phyloP scores from a whole-genome alignment of 2,797 vertebrate species.

The Hylomyscus alleni region DNA sequence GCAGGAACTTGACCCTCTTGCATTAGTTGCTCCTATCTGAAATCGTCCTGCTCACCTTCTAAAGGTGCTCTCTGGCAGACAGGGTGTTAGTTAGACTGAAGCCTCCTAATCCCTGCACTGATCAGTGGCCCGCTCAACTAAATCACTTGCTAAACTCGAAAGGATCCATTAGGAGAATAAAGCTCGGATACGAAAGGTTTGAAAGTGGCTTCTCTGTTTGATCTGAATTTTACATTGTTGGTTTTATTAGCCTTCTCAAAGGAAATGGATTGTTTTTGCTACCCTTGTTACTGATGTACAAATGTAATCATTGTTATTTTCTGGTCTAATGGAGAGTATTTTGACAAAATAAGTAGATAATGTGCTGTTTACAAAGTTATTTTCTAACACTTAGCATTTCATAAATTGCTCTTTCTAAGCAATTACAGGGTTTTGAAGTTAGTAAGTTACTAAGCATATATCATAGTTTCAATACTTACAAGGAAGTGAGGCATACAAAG shows the following conservation, averaged over 20 bases:
- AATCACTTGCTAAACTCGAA: conserved; percentile 53
- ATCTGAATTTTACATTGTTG: conserved; percentile 45
- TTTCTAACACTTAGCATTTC: conserved; percentile 30
- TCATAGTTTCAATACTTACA: conserved; percentile 26
- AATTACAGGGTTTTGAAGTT: conserved; percentile 55
- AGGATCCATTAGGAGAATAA: conserved; percentile 57
- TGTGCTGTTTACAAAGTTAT: conserved; percentile 50
- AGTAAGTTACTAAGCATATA: conserved; percentile 40
- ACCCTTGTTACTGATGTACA: neutral
- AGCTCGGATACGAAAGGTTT: conserved; percentile 46
- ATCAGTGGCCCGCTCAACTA: conserved; percentile 67
- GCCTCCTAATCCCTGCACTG: conserved; percentile 69
- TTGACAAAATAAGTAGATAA: conserved; percentile 66
- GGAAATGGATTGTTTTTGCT: conserved; percentile 53
- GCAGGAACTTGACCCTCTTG: conserved; percentile 45
- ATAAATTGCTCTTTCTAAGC: conserved; percentile 38
- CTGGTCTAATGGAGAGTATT: conserved; percentile 58
- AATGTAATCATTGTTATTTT: conserved; percentile 66
- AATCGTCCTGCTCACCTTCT: conserved; percentile 72
- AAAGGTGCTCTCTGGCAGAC: conserved; percentile 53
- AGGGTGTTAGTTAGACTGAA: conserved; percentile 64
- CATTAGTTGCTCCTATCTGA: conserved; percentile 47
- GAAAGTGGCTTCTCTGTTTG: conserved; percentile 34
- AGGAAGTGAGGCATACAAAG: neutral
- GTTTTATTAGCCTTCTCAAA: conserved; percentile 52